These are phyloP conservation scores for Temnothorax curvispinosus DNA, from an alignment of 1,140 invertebrate genomes.

Conservation along the genomic window DNA sequence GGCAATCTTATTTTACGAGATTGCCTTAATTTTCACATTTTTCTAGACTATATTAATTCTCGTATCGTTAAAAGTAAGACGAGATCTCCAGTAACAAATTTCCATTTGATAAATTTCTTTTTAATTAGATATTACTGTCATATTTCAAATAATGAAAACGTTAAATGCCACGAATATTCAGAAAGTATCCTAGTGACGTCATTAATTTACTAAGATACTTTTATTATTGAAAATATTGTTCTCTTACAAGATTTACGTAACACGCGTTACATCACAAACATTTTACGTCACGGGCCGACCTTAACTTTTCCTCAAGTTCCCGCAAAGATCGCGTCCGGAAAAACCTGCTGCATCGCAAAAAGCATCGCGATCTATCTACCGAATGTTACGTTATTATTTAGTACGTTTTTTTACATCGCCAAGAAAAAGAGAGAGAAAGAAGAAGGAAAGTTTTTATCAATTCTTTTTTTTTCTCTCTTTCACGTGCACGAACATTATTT, in stretches of 20 bases:
- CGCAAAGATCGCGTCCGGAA: background rate
- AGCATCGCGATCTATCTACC: background rate
- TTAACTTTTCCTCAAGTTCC: conserved; percentile 39
- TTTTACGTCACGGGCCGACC: conserved; percentile 32
- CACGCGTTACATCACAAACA: conserved; percentile 32
- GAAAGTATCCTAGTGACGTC: too few species aligned
- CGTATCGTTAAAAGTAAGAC: background rate
- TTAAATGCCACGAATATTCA: background rate
- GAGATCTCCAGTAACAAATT: background rate
- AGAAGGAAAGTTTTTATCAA: conserved; percentile 3
- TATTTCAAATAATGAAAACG: background rate
- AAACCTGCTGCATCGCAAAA: background rate
- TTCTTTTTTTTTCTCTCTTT: conserved; percentile 21
- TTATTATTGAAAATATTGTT: conserved; percentile 9
- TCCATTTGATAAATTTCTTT: background rate
- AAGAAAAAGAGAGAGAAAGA: background rate
- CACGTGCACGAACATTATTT: conserved; percentile 68
- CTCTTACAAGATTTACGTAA: conserved; percentile 29
- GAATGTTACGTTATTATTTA: background rate
- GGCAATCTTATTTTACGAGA: conserved; percentile 8
- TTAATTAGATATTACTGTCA: background rate
- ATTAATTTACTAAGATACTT: background rate
- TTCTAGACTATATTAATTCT: background rate
- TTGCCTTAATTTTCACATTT: background rate
- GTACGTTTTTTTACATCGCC: background rate